These are phyloP conservation scores for Linurgus olivaceus DNA, from an alignment of 2,797 vertebrate genomes.

Conservation along the genomic window DNA sequence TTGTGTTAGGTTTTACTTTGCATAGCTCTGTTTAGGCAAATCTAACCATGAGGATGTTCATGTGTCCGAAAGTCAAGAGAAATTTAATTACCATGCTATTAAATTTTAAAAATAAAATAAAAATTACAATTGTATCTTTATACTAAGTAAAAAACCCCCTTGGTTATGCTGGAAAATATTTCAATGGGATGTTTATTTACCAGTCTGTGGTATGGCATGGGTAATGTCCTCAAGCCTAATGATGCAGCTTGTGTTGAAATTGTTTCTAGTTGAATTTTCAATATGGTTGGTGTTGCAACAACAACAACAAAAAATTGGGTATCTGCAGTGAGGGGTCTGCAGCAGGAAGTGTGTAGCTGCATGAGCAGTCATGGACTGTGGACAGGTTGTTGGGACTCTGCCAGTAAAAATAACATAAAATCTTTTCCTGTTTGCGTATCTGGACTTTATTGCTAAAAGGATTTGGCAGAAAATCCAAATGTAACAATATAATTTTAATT, in stretches of 20 bases:
- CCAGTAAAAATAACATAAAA: background rate
- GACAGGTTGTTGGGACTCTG: background rate
- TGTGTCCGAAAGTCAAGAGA: background rate
- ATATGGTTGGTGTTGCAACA: background rate
- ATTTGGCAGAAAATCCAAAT: background rate
- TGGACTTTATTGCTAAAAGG: background rate
- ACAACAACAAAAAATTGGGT: background rate
- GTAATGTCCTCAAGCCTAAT: background rate
- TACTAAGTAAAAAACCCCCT: rapidly evolving
- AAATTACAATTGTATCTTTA: background rate
- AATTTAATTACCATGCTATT: background rate
- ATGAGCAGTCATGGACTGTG: background rate
- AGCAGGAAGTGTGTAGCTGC: background rate
- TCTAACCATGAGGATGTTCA: background rate
- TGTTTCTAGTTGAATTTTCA: background rate
- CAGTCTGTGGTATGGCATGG: background rate
- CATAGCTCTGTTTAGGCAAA: background rate
- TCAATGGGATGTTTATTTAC: background rate
- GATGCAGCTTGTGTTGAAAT: background rate
- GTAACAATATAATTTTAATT: background rate
- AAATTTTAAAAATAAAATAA: background rate
- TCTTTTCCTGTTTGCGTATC: constrained; percentile 11
- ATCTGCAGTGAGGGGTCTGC: background rate
- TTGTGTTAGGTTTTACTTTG: background rate
- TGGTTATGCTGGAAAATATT: background rate